These are phyloP conservation scores for Anoplopoma fimbria DNA, from an alignment of 2,113 vertebrate genomes.

Conservation along the genomic window DNA sequence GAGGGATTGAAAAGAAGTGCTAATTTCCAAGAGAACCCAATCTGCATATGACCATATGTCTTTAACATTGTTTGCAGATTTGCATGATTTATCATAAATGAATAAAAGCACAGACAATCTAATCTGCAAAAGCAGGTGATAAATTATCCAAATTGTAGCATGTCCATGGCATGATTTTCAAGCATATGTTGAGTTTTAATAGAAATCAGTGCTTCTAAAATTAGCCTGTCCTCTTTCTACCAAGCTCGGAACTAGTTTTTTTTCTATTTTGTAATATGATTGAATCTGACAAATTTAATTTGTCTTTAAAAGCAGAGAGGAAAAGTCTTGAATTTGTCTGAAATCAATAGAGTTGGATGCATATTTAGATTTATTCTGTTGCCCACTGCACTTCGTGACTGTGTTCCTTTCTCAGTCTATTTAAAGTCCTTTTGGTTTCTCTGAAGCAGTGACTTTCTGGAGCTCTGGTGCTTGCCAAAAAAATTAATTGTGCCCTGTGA, in stretches of 20 bases:
- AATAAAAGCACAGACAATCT: conserved; percentile 8
- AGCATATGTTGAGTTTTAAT: conserved; percentile 34
- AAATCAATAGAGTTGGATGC: conserved; percentile 14
- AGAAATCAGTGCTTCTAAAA: conserved; percentile 37
- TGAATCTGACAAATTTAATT: conserved; percentile 14
- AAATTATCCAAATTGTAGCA: neutral
- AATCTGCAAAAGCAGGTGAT: conserved; percentile 41
- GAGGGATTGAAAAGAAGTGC: neutral
- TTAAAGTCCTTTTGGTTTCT: conserved; percentile 51
- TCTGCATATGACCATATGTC: conserved; percentile 1
- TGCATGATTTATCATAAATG: conserved; percentile 25
- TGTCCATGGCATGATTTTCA: conserved; percentile 19
- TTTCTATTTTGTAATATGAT: conserved; percentile 12
- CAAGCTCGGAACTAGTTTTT: neutral
- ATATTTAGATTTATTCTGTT: conserved; percentile 15
- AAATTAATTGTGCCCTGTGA: conserved; percentile 69
- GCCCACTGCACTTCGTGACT: conserved; percentile 23
- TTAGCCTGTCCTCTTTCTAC: conserved; percentile 17
- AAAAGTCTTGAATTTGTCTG: conserved; percentile 3
- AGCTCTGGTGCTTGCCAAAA: conserved; percentile 50
- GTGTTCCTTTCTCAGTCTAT: conserved; percentile 42
- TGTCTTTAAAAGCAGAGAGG: neutral
- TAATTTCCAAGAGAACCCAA: neutral
- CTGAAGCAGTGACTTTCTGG: conserved; percentile 44
- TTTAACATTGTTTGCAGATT: conserved; percentile 31